Conservation (phyloP, 2,113 vertebrate genomes). For the Steatornis caripensis region DNA sequence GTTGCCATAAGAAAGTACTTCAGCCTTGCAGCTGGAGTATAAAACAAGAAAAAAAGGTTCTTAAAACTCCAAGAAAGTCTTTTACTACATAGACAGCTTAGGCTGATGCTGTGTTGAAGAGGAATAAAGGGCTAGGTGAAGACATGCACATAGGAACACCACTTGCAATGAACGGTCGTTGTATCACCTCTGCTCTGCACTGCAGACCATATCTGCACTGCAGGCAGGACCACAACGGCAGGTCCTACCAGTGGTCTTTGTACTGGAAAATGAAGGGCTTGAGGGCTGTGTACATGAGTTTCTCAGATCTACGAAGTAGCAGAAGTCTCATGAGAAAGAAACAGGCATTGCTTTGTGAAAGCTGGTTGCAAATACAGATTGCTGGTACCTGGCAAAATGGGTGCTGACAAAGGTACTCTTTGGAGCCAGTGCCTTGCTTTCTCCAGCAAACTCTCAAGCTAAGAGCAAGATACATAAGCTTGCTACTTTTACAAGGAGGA, state of each 20-base stretch:
- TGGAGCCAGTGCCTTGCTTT: neutral
- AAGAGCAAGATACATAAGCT: neutral
- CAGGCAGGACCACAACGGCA: neutral
- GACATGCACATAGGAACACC: neutral
- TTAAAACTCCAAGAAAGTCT: neutral
- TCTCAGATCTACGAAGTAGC: neutral
- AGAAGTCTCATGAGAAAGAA: neutral
- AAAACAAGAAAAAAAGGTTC: neutral
- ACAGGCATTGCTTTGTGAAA: neutral
- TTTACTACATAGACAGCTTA: neutral
- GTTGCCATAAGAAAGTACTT: neutral
- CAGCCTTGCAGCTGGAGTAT: neutral
- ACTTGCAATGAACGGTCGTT: neutral
- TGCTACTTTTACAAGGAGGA: neutral
- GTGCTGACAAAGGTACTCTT: neutral
- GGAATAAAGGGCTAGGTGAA: neutral
- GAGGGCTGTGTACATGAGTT: neutral
- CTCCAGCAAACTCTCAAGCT: neutral
- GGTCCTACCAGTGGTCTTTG: neutral
- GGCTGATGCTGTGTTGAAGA: neutral
- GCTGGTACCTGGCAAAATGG: neutral
- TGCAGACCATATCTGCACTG: neutral
- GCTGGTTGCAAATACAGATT: neutral
- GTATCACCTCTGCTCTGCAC: neutral
- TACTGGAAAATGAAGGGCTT: neutral